These are phyloP conservation scores for Acleris emargana DNA, from an alignment of 2,888 invertebrate genomes.

Conservation along the genomic window DNA sequence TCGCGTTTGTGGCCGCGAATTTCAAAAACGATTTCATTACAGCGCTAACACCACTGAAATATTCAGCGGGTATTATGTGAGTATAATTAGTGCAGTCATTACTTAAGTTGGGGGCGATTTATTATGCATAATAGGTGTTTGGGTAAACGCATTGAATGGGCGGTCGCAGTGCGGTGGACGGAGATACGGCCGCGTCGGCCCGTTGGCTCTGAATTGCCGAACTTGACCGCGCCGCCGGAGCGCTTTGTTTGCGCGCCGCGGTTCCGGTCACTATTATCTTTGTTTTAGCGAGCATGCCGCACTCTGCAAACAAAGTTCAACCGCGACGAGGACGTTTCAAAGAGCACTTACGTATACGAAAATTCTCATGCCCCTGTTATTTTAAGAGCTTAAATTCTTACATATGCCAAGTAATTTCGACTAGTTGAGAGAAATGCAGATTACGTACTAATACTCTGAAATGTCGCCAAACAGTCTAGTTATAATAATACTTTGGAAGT, in stretches of 20 bases:
- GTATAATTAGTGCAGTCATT: slow-evolving; percentile 45
- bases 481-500: neutral
- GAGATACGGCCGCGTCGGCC: slow-evolving; percentile 57
- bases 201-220: slow-evolving; percentile 64
- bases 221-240: slow-evolving; percentile 61
- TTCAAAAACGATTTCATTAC: slow-evolving; percentile 20
- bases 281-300: slow-evolving; percentile 47
- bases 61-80: slow-evolving; percentile 21
- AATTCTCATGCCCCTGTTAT: too few relatives aligned
- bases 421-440: neutral
- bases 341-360: too few relatives aligned
- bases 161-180: slow-evolving; percentile 59
- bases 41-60: slow-evolving; percentile 24
- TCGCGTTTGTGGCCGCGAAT: slow-evolving; percentile 17
- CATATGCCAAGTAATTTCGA: too few relatives aligned
- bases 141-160: slow-evolving; percentile 62
- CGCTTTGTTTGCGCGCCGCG: slow-evolving; percentile 55
- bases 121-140: slow-evolving; percentile 73
- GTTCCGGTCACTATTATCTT: slow-evolving; percentile 51
- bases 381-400: too few relatives aligned
- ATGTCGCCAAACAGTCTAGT: neutral
- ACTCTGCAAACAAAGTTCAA: slow-evolving; percentile 40
- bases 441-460: too few relatives aligned
- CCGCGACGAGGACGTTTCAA: too few relatives aligned
- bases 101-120: slow-evolving; percentile 67